Evolutionary conservation across 2,113 vertebrate genomes (phyloP).

Genomic region (Gnathonemus longibarbis): DNA sequence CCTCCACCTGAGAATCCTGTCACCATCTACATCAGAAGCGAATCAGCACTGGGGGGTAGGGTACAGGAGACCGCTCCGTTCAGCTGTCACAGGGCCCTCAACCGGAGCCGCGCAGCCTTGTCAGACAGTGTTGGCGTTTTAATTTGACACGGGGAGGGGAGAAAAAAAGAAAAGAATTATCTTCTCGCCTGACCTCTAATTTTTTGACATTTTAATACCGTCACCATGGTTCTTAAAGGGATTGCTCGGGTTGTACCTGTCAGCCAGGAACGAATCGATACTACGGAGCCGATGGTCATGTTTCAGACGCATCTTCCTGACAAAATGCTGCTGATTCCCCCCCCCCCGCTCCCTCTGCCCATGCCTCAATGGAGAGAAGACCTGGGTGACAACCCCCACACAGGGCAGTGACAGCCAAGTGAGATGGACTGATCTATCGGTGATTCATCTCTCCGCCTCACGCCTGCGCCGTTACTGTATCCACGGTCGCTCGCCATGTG

Average conservation of each 20-base stretch:
- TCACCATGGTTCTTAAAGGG: slow-evolving; percentile 82
- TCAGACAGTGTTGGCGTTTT: slow-evolving; percentile 75
- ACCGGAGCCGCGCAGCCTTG: slow-evolving; percentile 64
- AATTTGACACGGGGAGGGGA: slow-evolving; percentile 66
- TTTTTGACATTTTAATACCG: slow-evolving; percentile 87
- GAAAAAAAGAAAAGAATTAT: slow-evolving; percentile 65
- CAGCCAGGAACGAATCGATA: slow-evolving; percentile 80
- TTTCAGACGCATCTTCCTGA: slow-evolving; percentile 48
- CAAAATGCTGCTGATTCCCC: background rate
- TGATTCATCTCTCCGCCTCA: background rate
- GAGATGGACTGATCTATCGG: background rate
- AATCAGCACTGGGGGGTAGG: slow-evolving; percentile 58
- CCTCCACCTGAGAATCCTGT: slow-evolving; percentile 75
- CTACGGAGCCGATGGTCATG: slow-evolving; percentile 61
- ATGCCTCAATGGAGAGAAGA: background rate
- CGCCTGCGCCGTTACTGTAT: background rate
- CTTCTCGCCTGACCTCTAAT: slow-evolving; percentile 81
- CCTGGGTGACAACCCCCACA: background rate
- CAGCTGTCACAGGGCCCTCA: slow-evolving; percentile 79
- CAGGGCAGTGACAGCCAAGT: background rate
- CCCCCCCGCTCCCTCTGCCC: background rate
- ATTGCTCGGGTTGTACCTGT: slow-evolving; percentile 73
- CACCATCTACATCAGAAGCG: slow-evolving; percentile 71
- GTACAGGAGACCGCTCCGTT: slow-evolving; percentile 76
- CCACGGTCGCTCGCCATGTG: background rate